Evolutionary conservation across 2,888 invertebrate species (phyloP).

Genomic region (Xanthorhoe spadicearia): DNA sequence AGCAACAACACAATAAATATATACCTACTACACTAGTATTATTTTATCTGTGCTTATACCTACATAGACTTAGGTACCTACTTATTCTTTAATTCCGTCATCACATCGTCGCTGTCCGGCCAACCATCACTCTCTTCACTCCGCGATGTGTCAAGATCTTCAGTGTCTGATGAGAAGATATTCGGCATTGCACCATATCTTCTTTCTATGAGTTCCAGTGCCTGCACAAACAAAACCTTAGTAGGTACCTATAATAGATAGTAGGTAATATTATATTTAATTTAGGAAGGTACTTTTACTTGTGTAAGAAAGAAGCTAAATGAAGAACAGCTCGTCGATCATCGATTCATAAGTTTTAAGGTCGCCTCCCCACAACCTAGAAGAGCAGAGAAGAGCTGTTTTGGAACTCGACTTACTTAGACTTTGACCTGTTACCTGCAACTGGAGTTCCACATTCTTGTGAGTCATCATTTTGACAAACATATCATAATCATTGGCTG

Average conservation of each 20-base stretch:
- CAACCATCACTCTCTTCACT: slow-evolving; percentile 70
- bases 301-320: too few species aligned
- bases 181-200: slow-evolving; percentile 88
- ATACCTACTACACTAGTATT: too few species aligned
- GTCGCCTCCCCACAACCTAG: too few species aligned
- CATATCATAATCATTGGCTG: slow-evolving; percentile 95
- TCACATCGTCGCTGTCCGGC: slow-evolving; percentile 83
- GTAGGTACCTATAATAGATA: neutral
- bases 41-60: too few species aligned
- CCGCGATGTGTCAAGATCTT: slow-evolving; percentile 64
- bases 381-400: too few species aligned
- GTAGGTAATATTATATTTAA: neutral
- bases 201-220: slow-evolving; percentile 92
- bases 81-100: slow-evolving; percentile 86
- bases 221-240: slow-evolving; percentile 79
- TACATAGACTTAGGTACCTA: slow-evolving; percentile 30
- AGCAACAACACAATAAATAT: too few species aligned
- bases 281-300: neutral
- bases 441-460: slow-evolving; percentile 95
- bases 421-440: slow-evolving; percentile 72
- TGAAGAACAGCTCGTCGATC: too few species aligned
- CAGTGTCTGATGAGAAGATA: slow-evolving; percentile 82
- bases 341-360: too few species aligned
- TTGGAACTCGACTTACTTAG: too few species aligned
- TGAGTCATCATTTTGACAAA: slow-evolving; percentile 97